phyloP scores from a whole-genome alignment of 2,888 invertebrate species.

The Aporophyla lueneburgensis region DNA sequence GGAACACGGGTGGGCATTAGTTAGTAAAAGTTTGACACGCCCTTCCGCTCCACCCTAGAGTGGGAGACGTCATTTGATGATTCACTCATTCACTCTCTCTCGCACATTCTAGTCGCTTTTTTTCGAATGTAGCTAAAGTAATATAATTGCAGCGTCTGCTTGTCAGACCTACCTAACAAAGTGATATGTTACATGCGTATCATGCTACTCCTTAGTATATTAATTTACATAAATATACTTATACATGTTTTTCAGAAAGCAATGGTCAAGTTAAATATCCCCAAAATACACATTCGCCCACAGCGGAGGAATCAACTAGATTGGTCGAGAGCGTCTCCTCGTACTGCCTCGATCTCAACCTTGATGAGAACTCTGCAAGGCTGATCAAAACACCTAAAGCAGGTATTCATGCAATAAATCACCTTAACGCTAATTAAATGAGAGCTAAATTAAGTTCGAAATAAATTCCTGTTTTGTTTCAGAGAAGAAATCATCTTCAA shows the following conservation, averaged over 20 bases:
- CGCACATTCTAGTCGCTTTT: no score
- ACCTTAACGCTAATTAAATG: background rate
- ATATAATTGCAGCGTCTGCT: no score
- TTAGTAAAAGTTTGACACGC: no score
- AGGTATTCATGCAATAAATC: constrained; percentile 71
- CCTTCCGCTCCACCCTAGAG: no score
- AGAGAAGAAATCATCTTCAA: constrained; percentile 80
- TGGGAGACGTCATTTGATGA: no score
- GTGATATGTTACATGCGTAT: no score
- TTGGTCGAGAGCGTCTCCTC: constrained; percentile 91
- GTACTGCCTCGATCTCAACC: constrained; percentile 87
- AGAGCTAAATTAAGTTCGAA: background rate
- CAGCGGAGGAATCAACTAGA: constrained; percentile 75
- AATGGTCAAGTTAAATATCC: constrained; percentile 3
- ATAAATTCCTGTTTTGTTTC: constrained; percentile 71
- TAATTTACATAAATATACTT: no score
- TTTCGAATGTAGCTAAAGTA: no score
- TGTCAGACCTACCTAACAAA: no score
- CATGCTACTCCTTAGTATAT: no score
- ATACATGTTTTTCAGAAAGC: constrained; percentile 10
- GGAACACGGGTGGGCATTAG: no score
- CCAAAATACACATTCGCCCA: constrained; percentile 61
- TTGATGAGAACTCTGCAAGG: constrained; percentile 85
- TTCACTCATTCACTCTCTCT: no score
- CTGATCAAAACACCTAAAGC: constrained; percentile 85